phyloP scores from a whole-genome alignment of 2,888 invertebrate genomes.

The Stramonita haemastoma region DNA sequence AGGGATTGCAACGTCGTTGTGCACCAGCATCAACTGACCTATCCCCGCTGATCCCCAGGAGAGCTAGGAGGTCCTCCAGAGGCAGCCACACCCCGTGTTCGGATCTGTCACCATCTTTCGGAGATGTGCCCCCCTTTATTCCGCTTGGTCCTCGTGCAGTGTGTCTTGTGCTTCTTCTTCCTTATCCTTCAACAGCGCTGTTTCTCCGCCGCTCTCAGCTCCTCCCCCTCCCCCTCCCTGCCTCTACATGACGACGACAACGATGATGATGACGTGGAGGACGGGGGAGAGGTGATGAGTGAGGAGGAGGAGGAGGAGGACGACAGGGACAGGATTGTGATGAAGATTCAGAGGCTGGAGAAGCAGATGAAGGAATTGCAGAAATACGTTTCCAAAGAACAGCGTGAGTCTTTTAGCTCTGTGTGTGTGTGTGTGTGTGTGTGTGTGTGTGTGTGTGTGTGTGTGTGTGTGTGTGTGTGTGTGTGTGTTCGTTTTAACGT shows the following conservation, averaged over 20 bases:
- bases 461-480: background rate
- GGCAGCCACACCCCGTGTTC: background rate
- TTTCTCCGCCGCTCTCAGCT: background rate
- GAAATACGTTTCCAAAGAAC: background rate
- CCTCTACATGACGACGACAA: background rate
- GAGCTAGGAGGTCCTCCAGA: background rate
- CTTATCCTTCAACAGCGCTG: background rate
- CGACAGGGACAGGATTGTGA: background rate
- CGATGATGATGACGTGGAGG: background rate
- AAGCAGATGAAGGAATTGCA: background rate
- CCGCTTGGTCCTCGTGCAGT: background rate
- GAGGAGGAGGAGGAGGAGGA: background rate
- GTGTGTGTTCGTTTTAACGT: no score
- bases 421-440: background rate
- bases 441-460: background rate
- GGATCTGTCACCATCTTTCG: background rate
- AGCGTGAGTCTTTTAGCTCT: background rate
- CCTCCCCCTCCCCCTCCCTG: background rate
- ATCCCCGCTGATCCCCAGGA: background rate
- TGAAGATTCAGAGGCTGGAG: background rate
- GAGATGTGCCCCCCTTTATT: background rate
- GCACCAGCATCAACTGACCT: background rate
- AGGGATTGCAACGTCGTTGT: no score
- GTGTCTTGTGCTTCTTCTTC: background rate
- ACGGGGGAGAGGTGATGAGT: background rate